Base-by-base conservation (phyloP, 2,888 invertebrate genomes). In the Apodemia duryi region DNA sequence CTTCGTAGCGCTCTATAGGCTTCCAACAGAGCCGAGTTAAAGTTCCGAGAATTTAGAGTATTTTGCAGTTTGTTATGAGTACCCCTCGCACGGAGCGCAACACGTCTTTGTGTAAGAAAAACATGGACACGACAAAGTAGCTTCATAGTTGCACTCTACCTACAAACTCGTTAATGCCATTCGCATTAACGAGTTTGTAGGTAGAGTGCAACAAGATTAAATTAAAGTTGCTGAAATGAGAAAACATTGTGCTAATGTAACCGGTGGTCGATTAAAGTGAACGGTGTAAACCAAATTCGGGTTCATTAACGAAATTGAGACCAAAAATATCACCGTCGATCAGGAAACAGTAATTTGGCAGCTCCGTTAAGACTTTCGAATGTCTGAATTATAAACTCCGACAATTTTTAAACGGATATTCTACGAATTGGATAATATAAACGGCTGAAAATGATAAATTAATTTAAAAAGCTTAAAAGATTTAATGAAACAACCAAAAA, bases 61-160 rank as follows among this genome's bases (percentile, higher is more conserved):
- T 88, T 89, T 85, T 81, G 86, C 86, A 88, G 86, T 86, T 86
- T 86, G 88, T 86, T 87, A 86, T 83, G 79, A 83, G 81, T 79
- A 76, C 79, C 81, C 65, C 67, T 54, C 63, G 66, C 62, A 81
- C 78, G 77, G 78, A 77, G 68, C 70, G 69, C 72, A 69, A 65
- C 70, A 80, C 81, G 83, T 84, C 84, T 81, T 87, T 82, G 81
- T 80, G 83, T 83, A 73, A 70, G 78, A 81, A 83, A 85, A 83
- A 82, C 78, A 81, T 76, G 78, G 77, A 77, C 77, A 75, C 74
- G 69, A 74, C 71, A 71, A 72, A 74, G 71, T 73, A 65, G 68
- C 72, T 72, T 70, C 71, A 69, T 65, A 70, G 69, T 70, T 69
- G 68, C 71, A 66, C 66, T 61, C 62, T 13, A 63, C 66, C 54